Conservation (phyloP, 2,113 vertebrate genomes). For the Enhydra lutris region DNA sequence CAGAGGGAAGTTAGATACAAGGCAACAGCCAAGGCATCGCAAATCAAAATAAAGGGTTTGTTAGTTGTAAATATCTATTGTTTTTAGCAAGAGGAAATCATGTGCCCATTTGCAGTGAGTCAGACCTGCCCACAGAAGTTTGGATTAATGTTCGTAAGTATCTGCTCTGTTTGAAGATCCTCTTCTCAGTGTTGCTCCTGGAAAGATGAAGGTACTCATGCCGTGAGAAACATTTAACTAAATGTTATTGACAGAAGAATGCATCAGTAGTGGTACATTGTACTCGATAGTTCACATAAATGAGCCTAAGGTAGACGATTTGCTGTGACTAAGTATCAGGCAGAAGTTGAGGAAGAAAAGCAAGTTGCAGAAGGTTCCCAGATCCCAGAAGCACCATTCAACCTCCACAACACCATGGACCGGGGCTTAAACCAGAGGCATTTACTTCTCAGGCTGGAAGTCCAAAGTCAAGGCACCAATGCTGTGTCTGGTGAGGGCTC, state of each 20-base stretch:
- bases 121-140: background rate
- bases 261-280: background rate
- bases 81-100: background rate
- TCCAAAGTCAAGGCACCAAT: background rate
- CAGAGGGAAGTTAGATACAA: background rate
- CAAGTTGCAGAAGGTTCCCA: background rate
- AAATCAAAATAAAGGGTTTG: background rate
- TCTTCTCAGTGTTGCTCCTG: background rate
- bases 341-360: too few species aligned
- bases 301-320: too few species aligned
- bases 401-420: background rate
- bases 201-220: background rate
- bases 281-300: background rate
- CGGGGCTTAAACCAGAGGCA: too few species aligned
- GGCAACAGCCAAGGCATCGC: background rate
- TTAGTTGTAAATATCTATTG: background rate
- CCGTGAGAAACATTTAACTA: background rate
- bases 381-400: background rate
- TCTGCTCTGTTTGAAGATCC: background rate
- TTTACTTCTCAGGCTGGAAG: background rate
- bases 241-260: background rate
- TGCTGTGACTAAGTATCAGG: background rate
- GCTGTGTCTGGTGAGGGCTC: background rate
- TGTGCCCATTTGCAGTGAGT: background rate
- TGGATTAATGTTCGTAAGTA: background rate